Evolutionary conservation across 2,797 vertebrate species (phyloP).

Genomic region (Gymnodraco acuticeps): DNA sequence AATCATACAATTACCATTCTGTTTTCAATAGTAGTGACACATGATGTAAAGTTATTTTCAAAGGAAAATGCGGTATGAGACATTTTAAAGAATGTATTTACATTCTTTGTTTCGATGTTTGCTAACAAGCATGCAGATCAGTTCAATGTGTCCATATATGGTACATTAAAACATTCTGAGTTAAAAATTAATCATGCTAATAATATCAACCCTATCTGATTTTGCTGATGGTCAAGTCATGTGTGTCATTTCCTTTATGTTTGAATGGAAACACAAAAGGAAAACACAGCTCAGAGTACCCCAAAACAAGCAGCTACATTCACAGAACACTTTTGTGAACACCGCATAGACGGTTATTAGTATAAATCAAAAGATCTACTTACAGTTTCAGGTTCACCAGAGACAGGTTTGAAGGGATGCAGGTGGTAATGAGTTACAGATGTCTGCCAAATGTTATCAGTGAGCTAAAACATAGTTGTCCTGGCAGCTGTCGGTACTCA

Average conservation of each 20-base stretch:
- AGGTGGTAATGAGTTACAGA: background rate
- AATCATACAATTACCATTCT: background rate
- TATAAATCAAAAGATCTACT: conserved; percentile 29
- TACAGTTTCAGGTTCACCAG: conserved; percentile 28
- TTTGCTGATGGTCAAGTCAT: background rate
- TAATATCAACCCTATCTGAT: background rate
- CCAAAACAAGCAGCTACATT: background rate
- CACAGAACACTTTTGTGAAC: background rate
- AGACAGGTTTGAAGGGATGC: background rate
- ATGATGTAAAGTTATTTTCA: background rate
- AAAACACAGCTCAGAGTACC: background rate
- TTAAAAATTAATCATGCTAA: background rate
- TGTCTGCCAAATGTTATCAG: background rate
- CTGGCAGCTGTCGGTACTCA: background rate
- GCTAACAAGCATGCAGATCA: background rate
- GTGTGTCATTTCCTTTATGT: background rate
- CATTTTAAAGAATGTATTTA: background rate
- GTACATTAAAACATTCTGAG: background rate
- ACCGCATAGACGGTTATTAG: background rate
- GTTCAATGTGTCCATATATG: background rate
- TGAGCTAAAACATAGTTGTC: conserved; percentile 1
- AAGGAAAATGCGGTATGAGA: background rate
- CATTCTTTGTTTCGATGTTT: accelerated
- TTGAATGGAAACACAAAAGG: background rate
- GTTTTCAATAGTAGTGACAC: background rate